Evolutionary conservation across 53 echinoderm and acorn worm species (phyloP).

Genomic region (Echinometra lucunter): DNA sequence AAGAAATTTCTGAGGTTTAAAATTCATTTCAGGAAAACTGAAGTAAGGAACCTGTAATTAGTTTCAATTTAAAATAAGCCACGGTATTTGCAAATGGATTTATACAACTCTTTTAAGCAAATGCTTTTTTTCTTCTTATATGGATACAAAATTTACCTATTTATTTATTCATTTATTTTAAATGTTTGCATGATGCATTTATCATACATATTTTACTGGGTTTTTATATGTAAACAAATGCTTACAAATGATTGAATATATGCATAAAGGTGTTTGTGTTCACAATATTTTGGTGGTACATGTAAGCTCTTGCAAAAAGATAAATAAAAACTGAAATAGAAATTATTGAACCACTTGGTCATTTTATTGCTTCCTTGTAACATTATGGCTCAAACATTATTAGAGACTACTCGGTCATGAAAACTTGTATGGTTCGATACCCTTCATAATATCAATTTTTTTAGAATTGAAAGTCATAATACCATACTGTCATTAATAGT

Average conservation of each 20-base stretch:
- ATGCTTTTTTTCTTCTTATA: too few relatives aligned
- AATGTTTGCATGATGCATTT: too few relatives aligned
- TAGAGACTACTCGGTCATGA: neutral
- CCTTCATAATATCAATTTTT: neutral
- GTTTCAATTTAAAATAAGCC: neutral
- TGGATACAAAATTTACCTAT: too few relatives aligned
- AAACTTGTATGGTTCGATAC: neutral
- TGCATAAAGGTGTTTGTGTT: neutral
- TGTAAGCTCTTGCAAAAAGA: neutral
- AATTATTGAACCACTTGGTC: neutral
- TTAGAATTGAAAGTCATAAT: neutral
- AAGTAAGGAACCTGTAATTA: neutral
- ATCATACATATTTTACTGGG: too few relatives aligned
- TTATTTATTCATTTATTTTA: too few relatives aligned
- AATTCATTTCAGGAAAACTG: neutral
- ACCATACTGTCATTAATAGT: neutral
- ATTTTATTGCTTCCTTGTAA: neutral
- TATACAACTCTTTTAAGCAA: too few relatives aligned
- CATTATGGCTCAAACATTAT: neutral
- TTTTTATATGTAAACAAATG: too few relatives aligned
- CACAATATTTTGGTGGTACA: neutral
- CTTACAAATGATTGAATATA: neutral
- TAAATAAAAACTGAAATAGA: neutral
- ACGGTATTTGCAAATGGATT: neutral
- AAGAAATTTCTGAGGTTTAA: neutral